phyloP scores from a whole-genome alignment of 2,797 vertebrate genomes.

The Pitangus sulphuratus region DNA sequence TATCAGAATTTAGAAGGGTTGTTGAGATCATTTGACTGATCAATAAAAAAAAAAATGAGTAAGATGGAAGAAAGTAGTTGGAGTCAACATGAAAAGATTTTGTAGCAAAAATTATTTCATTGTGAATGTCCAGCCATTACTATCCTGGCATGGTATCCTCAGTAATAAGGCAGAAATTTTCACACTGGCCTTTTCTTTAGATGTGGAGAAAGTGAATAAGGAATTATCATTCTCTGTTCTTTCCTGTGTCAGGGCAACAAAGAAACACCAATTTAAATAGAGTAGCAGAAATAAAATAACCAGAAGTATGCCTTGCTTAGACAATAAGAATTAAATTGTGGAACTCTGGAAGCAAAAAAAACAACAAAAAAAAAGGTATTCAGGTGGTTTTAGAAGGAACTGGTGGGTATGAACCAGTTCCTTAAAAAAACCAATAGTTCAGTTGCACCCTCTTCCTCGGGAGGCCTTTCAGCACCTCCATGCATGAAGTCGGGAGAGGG shows the following conservation, averaged over 20 bases:
- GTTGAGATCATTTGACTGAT: not conserved
- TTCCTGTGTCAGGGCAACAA: not conserved
- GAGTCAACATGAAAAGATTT: not conserved
- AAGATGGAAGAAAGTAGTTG: not conserved
- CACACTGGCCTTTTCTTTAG: not conserved
- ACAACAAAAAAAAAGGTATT: not conserved
- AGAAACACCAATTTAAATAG: not conserved
- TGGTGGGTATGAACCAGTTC: too few relatives aligned
- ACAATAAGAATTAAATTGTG: not conserved
- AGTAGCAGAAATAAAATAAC: not conserved
- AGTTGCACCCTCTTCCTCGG: too few relatives aligned
- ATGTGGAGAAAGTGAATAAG: not conserved
- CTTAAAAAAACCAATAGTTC: too few relatives aligned
- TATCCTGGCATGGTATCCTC: not conserved
- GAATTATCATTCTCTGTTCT: not conserved
- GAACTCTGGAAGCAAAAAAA: not conserved
- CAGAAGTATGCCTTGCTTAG: not conserved
- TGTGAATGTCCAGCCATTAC: not conserved
- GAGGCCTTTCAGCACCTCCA: too few relatives aligned
- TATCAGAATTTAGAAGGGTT: not conserved
- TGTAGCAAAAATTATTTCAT: not conserved
- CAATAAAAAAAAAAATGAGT: not conserved
- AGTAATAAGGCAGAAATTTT: not conserved
- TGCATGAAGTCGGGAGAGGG: too few relatives aligned
- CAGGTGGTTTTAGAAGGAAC: too few relatives aligned